These are phyloP conservation scores for Mimachlamys varia DNA, from an alignment of 2,888 invertebrate genomes.

Conservation along the genomic window DNA sequence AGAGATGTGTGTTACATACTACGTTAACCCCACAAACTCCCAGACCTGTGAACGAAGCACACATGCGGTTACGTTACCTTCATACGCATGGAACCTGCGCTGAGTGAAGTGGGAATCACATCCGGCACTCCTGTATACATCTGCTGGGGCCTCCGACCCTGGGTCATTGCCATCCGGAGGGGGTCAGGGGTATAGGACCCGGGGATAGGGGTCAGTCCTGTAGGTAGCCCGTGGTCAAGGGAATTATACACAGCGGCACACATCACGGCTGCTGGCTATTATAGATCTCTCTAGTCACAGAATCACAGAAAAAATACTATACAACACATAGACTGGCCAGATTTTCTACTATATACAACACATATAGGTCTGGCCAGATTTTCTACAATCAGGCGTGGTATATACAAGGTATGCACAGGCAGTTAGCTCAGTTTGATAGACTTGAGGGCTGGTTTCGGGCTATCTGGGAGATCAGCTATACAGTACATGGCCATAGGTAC, in stretches of 20 bases:
- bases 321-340: not conserved
- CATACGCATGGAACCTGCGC: not conserved
- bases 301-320: slow-evolving; percentile 5
- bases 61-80: slow-evolving; percentile 3
- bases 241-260: not conserved
- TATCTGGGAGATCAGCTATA: not conserved
- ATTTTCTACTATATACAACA: slow-evolving; percentile 18
- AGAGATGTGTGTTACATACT: not conserved
- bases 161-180: not conserved
- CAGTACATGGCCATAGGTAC: slow-evolving; percentile 4
- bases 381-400: not conserved
- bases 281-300: not conserved
- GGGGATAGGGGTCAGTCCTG: slow-evolving; percentile 2
- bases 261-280: not conserved
- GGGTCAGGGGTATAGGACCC: not conserved
- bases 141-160: slow-evolving; percentile 21
- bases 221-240: slow-evolving; percentile 25
- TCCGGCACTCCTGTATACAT: not conserved
- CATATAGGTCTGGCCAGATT: not conserved
- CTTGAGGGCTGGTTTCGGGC: slow-evolving; percentile 25
- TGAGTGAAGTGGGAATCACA: not conserved
- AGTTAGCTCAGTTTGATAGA: slow-evolving; percentile 5
- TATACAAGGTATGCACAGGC: not conserved
- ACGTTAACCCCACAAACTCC: not conserved
- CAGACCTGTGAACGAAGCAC: not conserved